Base-by-base conservation (phyloP, 1,140 invertebrate genomes). In the Trachymyrmex cornetzi region DNA sequence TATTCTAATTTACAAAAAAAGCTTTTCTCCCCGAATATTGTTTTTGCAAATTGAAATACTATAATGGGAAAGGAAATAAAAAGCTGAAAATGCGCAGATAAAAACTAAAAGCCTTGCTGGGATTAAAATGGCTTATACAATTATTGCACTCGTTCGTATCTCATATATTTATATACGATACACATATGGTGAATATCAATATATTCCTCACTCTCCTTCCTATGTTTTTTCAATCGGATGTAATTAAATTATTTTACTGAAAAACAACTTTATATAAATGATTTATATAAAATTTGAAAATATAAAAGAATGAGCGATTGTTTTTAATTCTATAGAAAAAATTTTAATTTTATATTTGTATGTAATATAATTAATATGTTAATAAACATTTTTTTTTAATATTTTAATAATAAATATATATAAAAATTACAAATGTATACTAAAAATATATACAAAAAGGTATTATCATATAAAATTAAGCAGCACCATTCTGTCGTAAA, bases 61-160 rank as follows among this genome's bases (percentile, higher is more conserved):
- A 67, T 50, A 53, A 16, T 59, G 7, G 19, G 5, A 16, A 9
- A 19, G 2, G 5, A 48, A 24, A 63, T 79, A 30, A 34, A 66
- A 79, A 44, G 12, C 27, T 27, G 27, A 5, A 79, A 30, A 66
- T 24, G 44, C 44, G n/a, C 11, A 34, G 30, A 79, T 79, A 48
- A 19, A 64, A 79, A 79, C n/a, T 19, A 2, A 79, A 79, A 79
- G 27, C 27, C 14, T 12, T 50, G 27, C 12, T 30, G 44, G 27
- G 12, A 69, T 69, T 64, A 66, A 66, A 66, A 66, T 69, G 5
- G 14, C 19, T 66, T 79, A 50, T 79, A 34, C 38, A 79, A 50
- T 79, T 79, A 67, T 66, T 64, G 59, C 5, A 2, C 11, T 34
- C 4, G 38, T 30, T 64, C 55, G 3, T 38, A n/a, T 30, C 16